Percentiles rank a stretch among this genome's conserved stretches.
Evolutionary conservation across 2,113 vertebrate genomes (phyloP).

Genomic region (Amblyornis subalaris): DNA sequence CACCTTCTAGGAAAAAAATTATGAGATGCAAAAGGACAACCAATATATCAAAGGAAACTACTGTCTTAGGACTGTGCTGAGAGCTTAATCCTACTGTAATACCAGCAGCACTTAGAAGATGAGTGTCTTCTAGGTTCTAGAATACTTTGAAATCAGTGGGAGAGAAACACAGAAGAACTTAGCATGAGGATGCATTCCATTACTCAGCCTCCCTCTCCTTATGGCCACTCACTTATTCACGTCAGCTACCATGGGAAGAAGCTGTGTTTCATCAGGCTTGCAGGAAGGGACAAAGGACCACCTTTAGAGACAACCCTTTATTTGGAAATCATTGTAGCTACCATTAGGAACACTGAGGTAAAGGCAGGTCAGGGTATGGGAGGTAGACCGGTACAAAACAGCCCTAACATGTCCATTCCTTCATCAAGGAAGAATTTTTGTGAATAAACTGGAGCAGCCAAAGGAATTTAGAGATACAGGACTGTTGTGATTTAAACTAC

Average conservation of each 20-base stretch:
- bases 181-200: not conserved
- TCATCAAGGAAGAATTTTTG: not conserved
- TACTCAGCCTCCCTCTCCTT: not conserved
- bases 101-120: not conserved
- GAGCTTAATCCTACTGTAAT: not conserved
- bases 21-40: not conserved
- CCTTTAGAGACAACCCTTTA: not conserved
- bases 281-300: not conserved
- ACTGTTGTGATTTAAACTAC: not conserved
- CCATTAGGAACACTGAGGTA: not conserved
- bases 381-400: not conserved
- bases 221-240: not conserved
- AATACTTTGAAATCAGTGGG: not conserved
- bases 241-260: not conserved
- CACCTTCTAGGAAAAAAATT: not conserved
- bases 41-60: not conserved
- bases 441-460: not conserved
- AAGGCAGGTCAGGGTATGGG: not conserved
- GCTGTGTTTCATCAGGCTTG: not conserved
- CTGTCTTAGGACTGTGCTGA: not conserved
- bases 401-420: not conserved
- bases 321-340: fast-evolving
- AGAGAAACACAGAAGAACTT: not conserved
- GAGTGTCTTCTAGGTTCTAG: not conserved
- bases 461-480: not conserved